Conservation (phyloP, 2,888 invertebrate species). For the Frankliniella fusca region DNA sequence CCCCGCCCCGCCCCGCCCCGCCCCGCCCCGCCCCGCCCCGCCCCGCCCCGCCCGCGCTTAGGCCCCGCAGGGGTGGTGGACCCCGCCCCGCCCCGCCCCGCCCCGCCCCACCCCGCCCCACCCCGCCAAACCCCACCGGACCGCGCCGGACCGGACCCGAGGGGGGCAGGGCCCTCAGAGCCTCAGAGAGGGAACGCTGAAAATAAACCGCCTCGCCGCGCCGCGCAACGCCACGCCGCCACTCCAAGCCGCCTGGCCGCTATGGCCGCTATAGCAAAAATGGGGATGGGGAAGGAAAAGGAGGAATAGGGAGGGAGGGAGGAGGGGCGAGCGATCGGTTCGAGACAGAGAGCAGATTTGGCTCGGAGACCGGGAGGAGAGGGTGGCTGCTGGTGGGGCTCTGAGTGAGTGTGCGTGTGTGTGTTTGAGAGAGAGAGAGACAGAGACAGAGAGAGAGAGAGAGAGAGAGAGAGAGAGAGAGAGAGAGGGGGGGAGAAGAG, state of each 20-base stretch:
- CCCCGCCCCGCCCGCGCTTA: no score
- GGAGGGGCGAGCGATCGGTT: not conserved
- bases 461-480: not conserved
- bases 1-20: not conserved
- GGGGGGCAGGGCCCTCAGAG: not conserved
- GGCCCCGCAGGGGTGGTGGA: not conserved
- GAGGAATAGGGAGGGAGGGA: not conserved
- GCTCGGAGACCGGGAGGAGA: not conserved
- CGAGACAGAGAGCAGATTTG: constrained; percentile 10
- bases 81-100: no score
- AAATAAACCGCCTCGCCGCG: not conserved
- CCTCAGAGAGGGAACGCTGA: not conserved
- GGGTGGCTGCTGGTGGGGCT: not conserved
- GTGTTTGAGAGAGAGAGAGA: not conserved
- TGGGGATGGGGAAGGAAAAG: not conserved
- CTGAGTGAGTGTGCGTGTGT: not conserved
- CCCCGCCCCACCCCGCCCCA: not conserved
- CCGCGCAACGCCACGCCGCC: not conserved
- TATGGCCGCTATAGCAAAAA: not conserved
- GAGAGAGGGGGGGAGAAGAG: not conserved
- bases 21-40: no score
- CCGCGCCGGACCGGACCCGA: not conserved
- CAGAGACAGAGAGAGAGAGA: not conserved
- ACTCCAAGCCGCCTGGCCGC: not conserved
- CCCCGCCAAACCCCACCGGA: not conserved